Base-by-base conservation (phyloP, 2,888 invertebrate genomes). In the Agrenia bidenticulata region DNA sequence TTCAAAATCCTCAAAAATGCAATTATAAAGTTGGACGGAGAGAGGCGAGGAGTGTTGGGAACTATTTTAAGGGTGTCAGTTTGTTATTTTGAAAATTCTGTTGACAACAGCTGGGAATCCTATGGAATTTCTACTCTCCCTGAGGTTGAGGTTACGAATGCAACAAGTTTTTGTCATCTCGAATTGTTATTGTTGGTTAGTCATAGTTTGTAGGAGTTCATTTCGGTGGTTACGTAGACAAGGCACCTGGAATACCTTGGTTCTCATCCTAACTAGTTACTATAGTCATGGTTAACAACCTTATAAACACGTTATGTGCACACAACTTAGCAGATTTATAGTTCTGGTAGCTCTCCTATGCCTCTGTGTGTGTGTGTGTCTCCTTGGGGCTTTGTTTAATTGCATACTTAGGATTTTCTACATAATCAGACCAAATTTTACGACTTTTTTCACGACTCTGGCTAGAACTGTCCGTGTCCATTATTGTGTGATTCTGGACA, bases 51-150 rank as follows among this genome's bases (percentile, higher is more conserved):
- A 23, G 24, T 19, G 23, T 23, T 21, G 13, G 15, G 21, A 57
- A 57, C 19, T 58, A 58, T 58, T 58, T 58, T 58, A 42, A 58
- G 41, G 41, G 58, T 58, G 58, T 58, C 58, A 58, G 24, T 58
- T 27, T 23, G 58, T 26, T 39, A 58, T 58, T 58, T 24, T 9
- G 45, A 26, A 42, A 58, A 58, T 58, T 58, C 42, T 42, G 21
- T 4, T 19, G 58, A 41, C 58, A 58, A 49, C 58, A 58, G 58
- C 58, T 58, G 58, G 58, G 49, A 58, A 58, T 49, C 58, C n/a
- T 17, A 13, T 7, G 21, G 23, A 17, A 41, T 45, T 7, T 32
- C 5, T 11, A 7, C 11, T 11, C 32, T 4, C 4, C 5, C 32
- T 11, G 32, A 32, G 32, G 32, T 58, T 58, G n/a, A 58, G 21